Base-by-base conservation (phyloP, 2,797 vertebrate species). In the Megaceryle alcyon region DNA sequence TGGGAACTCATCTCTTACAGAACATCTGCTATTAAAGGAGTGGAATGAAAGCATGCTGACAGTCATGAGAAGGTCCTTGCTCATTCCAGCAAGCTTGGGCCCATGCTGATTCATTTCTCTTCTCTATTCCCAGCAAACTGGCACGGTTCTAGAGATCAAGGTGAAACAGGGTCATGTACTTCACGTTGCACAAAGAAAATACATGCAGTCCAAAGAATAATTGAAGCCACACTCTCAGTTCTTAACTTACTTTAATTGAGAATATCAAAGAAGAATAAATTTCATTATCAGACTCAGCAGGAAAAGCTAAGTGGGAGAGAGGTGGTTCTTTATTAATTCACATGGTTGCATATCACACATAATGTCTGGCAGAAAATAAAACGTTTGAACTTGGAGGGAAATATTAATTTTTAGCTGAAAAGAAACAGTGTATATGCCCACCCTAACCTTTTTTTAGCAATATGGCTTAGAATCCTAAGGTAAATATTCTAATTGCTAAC, bases 241-340 rank as follows among this genome's bases (percentile, higher is more conserved):
- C 91, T 92, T 97, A 96, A 86, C 84, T 95, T 97, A 76, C 86
- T 93, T 91, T 95, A 96, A 96, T 82, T 96, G 95, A 98, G 82
- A 88, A 78, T 90, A 97, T 95, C 89, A 96, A 96, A 96, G 88
- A 97, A 96, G 92, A 96, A 94, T 92, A 94, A 96, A 96, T 97
- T 95, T 97, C 81, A 95, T 97, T 97, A 96, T 79, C 89, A 90
- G 25, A 16, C 94, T 80, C 96, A 92, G 90, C 66, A 84, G 93
- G 96, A 92, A 51, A 85, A 78, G 46, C 68, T 57, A 61, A 82
- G 53, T 84, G 86, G 66, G 92, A 93, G 48, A 48, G 73, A 96
- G 71, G 80, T 82, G 49, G 64, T 63, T 73, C 68, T 94, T 95
- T 94, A 91, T 90, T 97, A 82, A 92, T 94, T 94, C 57, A 84